These are phyloP conservation scores for Apodemia mormo DNA, from an alignment of 2,888 invertebrate species.

Conservation along the genomic window DNA sequence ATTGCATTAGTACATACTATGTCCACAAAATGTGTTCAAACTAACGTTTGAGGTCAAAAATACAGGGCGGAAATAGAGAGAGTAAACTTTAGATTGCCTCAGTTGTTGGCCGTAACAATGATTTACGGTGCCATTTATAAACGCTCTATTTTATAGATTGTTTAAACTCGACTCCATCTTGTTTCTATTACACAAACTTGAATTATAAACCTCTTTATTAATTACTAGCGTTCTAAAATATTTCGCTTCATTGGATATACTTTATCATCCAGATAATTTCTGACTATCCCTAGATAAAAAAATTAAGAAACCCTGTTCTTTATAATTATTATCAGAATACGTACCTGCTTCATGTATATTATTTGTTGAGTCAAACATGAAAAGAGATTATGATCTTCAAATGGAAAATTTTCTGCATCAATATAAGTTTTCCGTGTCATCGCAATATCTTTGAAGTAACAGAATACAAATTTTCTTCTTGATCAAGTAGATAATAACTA, in stretches of 20 bases:
- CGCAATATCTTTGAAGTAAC: no score
- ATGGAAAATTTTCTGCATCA: no score
- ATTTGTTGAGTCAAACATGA: no score
- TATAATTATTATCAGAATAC: no score
- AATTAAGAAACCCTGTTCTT: no score
- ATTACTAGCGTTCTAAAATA: neutral
- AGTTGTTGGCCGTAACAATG: constrained; percentile 17
- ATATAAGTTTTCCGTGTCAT: no score
- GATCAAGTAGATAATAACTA: no score
- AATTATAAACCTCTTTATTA: constrained; percentile 6
- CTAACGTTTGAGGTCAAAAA: constrained; percentile 15
- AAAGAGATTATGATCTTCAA: no score
- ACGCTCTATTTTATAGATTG: constrained; percentile 18
- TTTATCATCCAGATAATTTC: no score
- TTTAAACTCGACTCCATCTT: constrained; percentile 19
- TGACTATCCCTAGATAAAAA: no score
- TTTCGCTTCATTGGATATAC: neutral
- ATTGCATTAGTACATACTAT: neutral
- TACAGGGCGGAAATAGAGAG: constrained; percentile 13
- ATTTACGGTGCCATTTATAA: constrained; percentile 15
- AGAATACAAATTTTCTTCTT: no score
- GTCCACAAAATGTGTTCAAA: neutral
- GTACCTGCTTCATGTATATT: no score
- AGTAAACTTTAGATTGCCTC: constrained; percentile 17
- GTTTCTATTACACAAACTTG: constrained; percentile 17